Evolutionary conservation across 2,113 vertebrate species (phyloP), one percentile per base, ranked within the genome.

Genomic region (Cyprinus carpio): DNA sequence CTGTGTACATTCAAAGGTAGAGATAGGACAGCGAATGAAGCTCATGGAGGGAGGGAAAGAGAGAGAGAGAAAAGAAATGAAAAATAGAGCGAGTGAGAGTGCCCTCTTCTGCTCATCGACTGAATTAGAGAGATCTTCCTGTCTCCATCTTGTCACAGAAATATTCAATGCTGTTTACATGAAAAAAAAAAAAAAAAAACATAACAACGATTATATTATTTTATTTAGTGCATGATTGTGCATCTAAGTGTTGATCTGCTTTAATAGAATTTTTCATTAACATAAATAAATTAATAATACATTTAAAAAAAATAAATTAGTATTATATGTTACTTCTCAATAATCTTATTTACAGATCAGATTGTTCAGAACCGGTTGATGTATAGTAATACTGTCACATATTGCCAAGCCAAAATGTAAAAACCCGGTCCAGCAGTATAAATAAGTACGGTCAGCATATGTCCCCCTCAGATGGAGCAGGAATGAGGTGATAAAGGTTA

Each of bases 101-200:
- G 94, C 94, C 94, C 94, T 94, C 94, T 95, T 93, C 94, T 95
- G 94, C 92, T 93, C 82, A 29, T 72, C 83, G 58, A 75, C 86
- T 93, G 93, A 82, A 93, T 85, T 86, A 89, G n/a, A 82, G 67
- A 40, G 40, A 10, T 11, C 40, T 10, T 64, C 23, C 69, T 60
- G 76, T 69, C 86, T 87, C 79, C 85, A 89, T 90, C 82, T 86
- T 86, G 75, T 64, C 84, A 82, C 40, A 37, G 34, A 81, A 51
- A 79, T 58, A 16, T 34, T 20, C 49, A 51, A 1, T 16, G 15
- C 49, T 51, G 49, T 51, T 51, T 51, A 51, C 49, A 51, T 51
- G n/a, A n/a, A n/a, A n/a, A n/a, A n/a, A n/a, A n/a, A 16, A 51
- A 16, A 51, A 51, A 16, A 43, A 43, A 9, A 43, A 43, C 8